phyloP scores from a whole-genome alignment of 2,113 vertebrate genomes.

The Tamias sibiricus region DNA sequence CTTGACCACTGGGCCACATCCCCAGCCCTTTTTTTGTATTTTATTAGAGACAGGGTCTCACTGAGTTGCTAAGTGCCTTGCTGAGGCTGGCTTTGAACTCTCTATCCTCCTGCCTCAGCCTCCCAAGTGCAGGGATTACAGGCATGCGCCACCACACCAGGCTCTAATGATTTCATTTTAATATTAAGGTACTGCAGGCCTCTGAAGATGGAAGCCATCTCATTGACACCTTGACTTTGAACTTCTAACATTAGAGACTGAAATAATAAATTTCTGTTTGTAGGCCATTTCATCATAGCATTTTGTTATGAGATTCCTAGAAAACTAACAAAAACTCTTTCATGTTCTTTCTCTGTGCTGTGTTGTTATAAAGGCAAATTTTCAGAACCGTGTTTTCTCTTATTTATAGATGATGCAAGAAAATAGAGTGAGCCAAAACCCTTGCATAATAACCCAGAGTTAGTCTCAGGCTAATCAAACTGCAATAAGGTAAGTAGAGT shows the following conservation, averaged over 20 bases:
- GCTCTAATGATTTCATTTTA: too few species aligned
- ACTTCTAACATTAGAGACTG: neutral
- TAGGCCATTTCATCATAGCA: neutral
- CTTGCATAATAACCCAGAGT: neutral
- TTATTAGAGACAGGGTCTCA: too few species aligned
- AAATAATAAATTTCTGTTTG: neutral
- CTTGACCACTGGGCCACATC: too few species aligned
- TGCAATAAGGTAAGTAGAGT: neutral
- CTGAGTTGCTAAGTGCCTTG: too few species aligned
- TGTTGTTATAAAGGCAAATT: neutral
- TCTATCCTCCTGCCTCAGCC: too few species aligned
- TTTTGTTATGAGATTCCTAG: neutral
- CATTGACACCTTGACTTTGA: neutral
- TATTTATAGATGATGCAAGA: neutral
- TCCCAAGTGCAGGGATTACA: too few species aligned
- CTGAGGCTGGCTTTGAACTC: too few species aligned
- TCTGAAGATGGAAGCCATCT: neutral
- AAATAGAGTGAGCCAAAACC: neutral
- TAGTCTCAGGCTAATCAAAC: neutral
- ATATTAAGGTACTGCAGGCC: too few species aligned
- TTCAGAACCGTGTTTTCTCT: neutral
- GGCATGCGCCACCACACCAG: too few species aligned
- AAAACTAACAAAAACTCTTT: neutral
- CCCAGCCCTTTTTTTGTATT: too few species aligned
- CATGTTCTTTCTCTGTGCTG: neutral